Base-by-base conservation (phyloP, 2,797 vertebrate species). In the Smutsia gigantea region DNA sequence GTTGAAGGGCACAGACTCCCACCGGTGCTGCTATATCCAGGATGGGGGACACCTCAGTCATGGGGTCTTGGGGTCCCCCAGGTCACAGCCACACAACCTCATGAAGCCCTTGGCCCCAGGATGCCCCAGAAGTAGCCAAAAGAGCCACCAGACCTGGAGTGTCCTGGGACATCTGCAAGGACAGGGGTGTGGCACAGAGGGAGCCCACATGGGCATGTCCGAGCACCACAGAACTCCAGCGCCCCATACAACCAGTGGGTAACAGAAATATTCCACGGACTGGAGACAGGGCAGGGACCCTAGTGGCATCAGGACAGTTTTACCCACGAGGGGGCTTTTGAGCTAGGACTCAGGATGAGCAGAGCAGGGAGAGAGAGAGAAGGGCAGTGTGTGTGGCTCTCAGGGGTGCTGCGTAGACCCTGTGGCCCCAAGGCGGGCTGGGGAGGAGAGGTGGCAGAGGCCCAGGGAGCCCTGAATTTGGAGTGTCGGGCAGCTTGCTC, bases 361-460 rank as follows among this genome's bases (percentile, higher is more conserved):
- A 42, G 46, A 34, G 25, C 66, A 63, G 7, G 68, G 7, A 29
- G 64, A 15, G 10, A 25, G 39, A 61, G 19, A 68, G 64, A 46
- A n/a, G 51, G 14, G 9, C 7, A 8, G n/a, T 2, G 25, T 5
- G 18, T 0, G 3, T n/a, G n/a, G 18, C 63, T 18, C 13, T 51
- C 5, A 31, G 42, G 27, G 21, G 31, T 1, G 19, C 17, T 23
- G 27, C 92, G 17, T 8, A 8, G 37, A 4, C 2, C 0, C 14
- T 0, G 4, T 1, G 3, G 34, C 8, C 63, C 34, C 59, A 21
- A 63, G 2, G 27, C 11, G 1, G 46, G 21, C 2, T 1, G 15
- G 2, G 15, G 19, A 14, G 39, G 1, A 9, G 66, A 51, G 19
- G 11, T 15, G 3, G 0, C 21, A 6, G 63, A 46, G 72, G 61